Conservation (phyloP, 2,888 invertebrate genomes). For the Carabus problematicus region DNA sequence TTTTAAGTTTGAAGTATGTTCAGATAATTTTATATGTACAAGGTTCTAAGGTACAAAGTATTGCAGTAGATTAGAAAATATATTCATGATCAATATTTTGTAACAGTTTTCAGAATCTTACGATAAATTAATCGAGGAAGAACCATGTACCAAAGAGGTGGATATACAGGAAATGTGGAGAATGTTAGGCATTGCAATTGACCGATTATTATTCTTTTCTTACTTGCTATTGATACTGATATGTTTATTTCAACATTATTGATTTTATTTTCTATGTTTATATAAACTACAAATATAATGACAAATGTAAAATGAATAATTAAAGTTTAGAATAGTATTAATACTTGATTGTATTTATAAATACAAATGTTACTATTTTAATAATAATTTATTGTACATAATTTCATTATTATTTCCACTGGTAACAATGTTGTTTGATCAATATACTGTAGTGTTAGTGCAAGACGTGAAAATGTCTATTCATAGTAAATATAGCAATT, state of each 20-base stretch:
- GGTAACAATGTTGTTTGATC: conserved; percentile 6
- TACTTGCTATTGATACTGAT: conserved; percentile 49
- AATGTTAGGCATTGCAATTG: conserved; percentile 52
- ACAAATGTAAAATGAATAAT: too few relatives aligned
- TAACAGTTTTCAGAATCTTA: conserved; percentile 34
- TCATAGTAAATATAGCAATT: neutral
- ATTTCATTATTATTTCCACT: too few relatives aligned
- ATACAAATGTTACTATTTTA: conserved; percentile 46
- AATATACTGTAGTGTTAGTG: neutral
- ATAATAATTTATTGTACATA: conserved; percentile 18
- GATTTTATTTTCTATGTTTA: conserved; percentile 1
- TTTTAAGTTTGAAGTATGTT: conserved; percentile 50
- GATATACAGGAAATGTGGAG: conserved; percentile 53
- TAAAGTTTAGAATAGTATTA: too few relatives aligned
- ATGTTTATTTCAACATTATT: conserved; percentile 44
- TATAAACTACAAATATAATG: too few relatives aligned
- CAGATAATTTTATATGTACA: conserved; percentile 52
- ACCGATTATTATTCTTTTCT: conserved; percentile 52
- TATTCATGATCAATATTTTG: neutral
- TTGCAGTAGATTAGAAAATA: neutral
- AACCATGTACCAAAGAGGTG: conserved; percentile 4
- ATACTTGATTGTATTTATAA: conserved; percentile 37
- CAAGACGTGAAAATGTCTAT: neutral
- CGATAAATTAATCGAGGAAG: conserved; percentile 27
- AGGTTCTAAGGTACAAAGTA: conserved; percentile 49